Evolutionary conservation across 2,888 invertebrate species (phyloP).

Genomic region (Ormyrus labotus): DNA sequence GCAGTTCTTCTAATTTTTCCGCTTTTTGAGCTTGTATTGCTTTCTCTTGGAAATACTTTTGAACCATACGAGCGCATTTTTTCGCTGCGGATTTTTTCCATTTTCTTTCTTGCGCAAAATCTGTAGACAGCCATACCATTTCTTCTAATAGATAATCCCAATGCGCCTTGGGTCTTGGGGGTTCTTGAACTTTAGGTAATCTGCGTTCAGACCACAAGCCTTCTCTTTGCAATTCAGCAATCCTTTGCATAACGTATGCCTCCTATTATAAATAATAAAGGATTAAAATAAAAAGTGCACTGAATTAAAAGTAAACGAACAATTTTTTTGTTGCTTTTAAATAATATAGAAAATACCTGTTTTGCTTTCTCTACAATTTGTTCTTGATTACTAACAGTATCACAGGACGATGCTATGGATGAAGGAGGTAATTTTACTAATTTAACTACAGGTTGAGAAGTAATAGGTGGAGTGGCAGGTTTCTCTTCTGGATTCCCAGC

Average conservation of each 20-base stretch:
- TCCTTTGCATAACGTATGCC: slow-evolving; percentile 94
- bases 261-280: slow-evolving; percentile 78
- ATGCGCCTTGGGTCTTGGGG: slow-evolving; percentile 92
- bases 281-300: no score
- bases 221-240: slow-evolving; percentile 93
- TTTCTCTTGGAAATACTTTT: slow-evolving; percentile 94
- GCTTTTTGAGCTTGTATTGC: slow-evolving; percentile 92
- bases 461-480: slow-evolving; percentile 54
- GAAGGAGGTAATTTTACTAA: slow-evolving; percentile 70
- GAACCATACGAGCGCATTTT: slow-evolving; percentile 93
- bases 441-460: slow-evolving; percentile 70
- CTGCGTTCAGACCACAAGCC: slow-evolving; percentile 96
- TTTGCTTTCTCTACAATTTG: slow-evolving; percentile 91
- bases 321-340: background rate
- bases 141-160: slow-evolving; percentile 99
- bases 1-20: slow-evolving; percentile 93
- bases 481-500: slow-evolving; percentile 58
- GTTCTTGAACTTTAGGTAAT: slow-evolving; percentile 94
- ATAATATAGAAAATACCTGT: slow-evolving; percentile 77
- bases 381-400: slow-evolving; percentile 79
- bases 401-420: slow-evolving; percentile 64
- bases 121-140: slow-evolving; percentile 98
- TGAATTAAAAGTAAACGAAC: no score
- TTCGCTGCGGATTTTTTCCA: slow-evolving; percentile 98
- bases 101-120: slow-evolving; percentile 97